phyloP scores from a whole-genome alignment of 2,113 vertebrate species.

The Periophthalmodon schlosseri region DNA sequence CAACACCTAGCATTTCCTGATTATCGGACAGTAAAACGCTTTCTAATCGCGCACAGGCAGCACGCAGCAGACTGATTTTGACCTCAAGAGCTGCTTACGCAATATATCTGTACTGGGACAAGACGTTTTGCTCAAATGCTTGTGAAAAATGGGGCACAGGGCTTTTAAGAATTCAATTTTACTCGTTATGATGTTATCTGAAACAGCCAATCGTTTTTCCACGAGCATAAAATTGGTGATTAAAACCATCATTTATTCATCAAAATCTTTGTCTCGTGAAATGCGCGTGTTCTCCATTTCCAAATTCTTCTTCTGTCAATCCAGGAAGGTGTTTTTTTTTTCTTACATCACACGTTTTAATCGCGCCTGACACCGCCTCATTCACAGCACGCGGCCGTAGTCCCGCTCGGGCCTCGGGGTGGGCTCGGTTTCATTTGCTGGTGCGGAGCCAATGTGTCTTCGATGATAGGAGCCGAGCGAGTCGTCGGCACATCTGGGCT shows the following conservation, averaged over 20 bases:
- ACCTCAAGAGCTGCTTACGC: too few species aligned
- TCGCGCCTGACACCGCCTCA: conserved; percentile 62
- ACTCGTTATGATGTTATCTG: too few species aligned
- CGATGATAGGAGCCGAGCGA: conserved; percentile 38
- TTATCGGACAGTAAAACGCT: too few species aligned
- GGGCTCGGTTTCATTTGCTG: conserved; percentile 60
- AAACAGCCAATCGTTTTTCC: too few species aligned
- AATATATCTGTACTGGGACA: too few species aligned
- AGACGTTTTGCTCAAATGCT: too few species aligned
- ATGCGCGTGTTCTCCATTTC: conserved; percentile 8
- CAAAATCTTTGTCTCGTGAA: background rate
- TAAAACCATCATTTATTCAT: background rate
- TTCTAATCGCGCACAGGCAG: too few species aligned
- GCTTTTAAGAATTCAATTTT: too few species aligned
- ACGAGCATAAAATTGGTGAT: too few species aligned
- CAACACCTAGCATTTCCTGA: too few species aligned
- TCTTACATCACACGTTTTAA: conserved; percentile 60
- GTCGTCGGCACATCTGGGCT: conserved; percentile 42
- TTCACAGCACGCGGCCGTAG: conserved; percentile 49
- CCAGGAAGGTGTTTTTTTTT: conserved; percentile 15
- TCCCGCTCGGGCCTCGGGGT: conserved; percentile 39
- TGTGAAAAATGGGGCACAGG: too few species aligned
- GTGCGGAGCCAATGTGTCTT: conserved; percentile 62
- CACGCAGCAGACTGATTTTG: too few species aligned
- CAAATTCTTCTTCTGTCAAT: conserved; percentile 17